Conservation (phyloP, 2,113 vertebrate genomes). For the Notechis scutatus region DNA sequence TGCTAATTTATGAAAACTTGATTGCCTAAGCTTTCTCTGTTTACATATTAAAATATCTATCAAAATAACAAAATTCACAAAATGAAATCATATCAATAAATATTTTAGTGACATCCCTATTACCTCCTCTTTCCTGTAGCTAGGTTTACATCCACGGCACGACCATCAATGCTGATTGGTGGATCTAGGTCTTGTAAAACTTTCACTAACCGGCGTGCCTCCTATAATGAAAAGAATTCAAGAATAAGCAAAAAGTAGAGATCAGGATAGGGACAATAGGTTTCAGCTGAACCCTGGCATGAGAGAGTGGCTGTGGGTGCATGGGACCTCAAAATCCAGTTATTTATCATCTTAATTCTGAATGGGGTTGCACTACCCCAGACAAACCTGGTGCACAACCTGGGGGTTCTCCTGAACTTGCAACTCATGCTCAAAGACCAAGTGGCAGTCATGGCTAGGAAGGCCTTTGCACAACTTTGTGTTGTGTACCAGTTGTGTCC, state of each 20-base stretch:
- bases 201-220: slow-evolving; percentile 89
- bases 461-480: not conserved
- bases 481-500: too few species aligned
- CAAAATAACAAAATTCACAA: not conserved
- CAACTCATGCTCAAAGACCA: not conserved
- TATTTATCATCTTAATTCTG: not conserved
- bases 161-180: slow-evolving; percentile 90
- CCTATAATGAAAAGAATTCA: slow-evolving; percentile 70
- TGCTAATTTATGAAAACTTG: not conserved
- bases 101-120: not conserved
- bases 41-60: not conserved
- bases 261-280: not conserved
- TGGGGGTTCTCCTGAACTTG: not conserved
- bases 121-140: slow-evolving; percentile 81
- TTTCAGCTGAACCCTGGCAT: not conserved
- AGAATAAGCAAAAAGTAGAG: not conserved
- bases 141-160: slow-evolving; percentile 88
- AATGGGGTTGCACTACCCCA: not conserved
- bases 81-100: not conserved
- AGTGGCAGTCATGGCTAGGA: not conserved
- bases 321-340: not conserved
- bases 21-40: not conserved
- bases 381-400: not conserved
- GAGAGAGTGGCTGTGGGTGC: not conserved
- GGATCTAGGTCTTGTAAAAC: slow-evolving; percentile 86